Percentiles rank a stretch among this genome's conserved stretches.
phyloP scores from a whole-genome alignment of 2,797 vertebrate genomes.

The Hemitrygon akajei region DNA sequence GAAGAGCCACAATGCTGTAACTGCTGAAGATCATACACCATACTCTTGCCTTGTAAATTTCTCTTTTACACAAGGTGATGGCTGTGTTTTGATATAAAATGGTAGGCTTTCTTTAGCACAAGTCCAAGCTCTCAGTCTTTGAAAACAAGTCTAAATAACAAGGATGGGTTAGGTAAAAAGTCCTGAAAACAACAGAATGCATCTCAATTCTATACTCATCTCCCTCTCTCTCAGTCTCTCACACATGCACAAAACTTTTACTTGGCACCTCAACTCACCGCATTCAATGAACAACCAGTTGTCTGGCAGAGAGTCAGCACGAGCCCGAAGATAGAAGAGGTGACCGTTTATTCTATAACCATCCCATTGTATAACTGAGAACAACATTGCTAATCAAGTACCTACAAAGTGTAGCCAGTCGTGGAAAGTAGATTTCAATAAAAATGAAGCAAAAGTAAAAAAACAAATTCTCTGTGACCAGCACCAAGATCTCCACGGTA shows the following conservation, averaged over 20 bases:
- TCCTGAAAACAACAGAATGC: background rate
- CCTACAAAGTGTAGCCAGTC: background rate
- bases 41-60: background rate
- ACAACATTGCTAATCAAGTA: background rate
- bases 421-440: background rate
- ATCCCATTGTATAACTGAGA: no score
- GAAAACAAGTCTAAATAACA: background rate
- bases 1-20: background rate
- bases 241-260: background rate
- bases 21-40: background rate
- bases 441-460: no score
- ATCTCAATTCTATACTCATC: background rate
- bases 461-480: background rate
- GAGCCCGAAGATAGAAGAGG: no score
- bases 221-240: background rate
- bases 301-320: no score
- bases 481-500: background rate
- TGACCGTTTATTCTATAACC: no score
- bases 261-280: background rate
- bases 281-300: background rate
- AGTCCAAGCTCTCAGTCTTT: background rate
- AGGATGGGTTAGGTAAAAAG: background rate
- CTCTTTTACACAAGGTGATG: background rate
- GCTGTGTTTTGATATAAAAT: background rate
- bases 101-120: background rate